Conservation (phyloP, 1,140 invertebrate species). For the Papilio aristodemus region DNA sequence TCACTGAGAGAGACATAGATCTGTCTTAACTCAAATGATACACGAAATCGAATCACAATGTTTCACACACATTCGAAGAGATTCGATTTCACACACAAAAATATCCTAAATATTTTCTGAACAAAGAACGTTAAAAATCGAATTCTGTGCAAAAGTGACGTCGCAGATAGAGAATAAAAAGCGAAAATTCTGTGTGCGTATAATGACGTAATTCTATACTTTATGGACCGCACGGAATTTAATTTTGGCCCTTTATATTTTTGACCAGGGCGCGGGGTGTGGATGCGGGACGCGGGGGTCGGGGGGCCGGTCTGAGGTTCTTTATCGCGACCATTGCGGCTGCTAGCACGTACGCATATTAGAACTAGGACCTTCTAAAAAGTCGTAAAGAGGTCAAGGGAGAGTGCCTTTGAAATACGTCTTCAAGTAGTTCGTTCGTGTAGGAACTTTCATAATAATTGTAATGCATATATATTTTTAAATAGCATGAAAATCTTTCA, state of each 20-base stretch:
- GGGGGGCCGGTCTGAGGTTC: slow-evolving; percentile 38
- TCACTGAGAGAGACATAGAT: too few species aligned
- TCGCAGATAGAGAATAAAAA: slow-evolving; percentile 34
- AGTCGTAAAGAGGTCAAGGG: slow-evolving; percentile 52
- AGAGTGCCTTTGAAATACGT: slow-evolving; percentile 41
- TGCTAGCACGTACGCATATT: slow-evolving; percentile 52
- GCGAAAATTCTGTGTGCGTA: slow-evolving; percentile 44
- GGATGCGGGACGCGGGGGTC: slow-evolving; percentile 29
- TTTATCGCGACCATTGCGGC: slow-evolving; percentile 48
- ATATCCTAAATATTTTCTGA: not conserved
- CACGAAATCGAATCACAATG: too few species aligned
- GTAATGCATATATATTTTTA: not conserved
- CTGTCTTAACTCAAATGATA: too few species aligned
- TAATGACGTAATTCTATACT: slow-evolving; percentile 75
- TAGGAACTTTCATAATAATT: slow-evolving; percentile 10
- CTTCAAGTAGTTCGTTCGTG: slow-evolving; percentile 36
- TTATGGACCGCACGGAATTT: slow-evolving; percentile 66
- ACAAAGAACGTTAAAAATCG: not conserved
- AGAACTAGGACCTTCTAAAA: slow-evolving; percentile 47
- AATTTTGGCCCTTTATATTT: slow-evolving; percentile 70
- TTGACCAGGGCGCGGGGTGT: slow-evolving; percentile 51
- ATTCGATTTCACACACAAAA: too few species aligned
- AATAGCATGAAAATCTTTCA: too few species aligned
- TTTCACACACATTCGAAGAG: too few species aligned
- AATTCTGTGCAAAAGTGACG: not conserved